phyloP scores from a whole-genome alignment of 2,113 vertebrate genomes.

The Zeus faber region DNA sequence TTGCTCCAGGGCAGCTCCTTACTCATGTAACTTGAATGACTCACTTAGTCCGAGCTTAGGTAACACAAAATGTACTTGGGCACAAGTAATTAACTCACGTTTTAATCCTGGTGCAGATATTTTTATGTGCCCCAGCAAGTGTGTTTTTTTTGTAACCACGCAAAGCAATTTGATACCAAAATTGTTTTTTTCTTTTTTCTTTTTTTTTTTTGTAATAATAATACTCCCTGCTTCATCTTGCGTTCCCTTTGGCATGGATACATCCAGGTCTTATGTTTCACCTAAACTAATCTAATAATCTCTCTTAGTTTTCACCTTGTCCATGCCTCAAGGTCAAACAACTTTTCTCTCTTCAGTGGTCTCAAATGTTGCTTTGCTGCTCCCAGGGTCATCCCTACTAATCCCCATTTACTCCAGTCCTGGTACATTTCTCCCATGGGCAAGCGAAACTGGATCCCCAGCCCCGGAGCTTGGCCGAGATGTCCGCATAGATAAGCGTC shows the following conservation, averaged over 20 bases:
- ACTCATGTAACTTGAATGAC: slow-evolving; percentile 53
- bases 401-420: slow-evolving; percentile 85
- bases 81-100: no score
- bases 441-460: slow-evolving; percentile 87
- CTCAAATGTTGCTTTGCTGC: slow-evolving; percentile 88
- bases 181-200: slow-evolving; percentile 7
- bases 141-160: not conserved
- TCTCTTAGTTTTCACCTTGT: slow-evolving; percentile 80
- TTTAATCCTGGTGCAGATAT: no score
- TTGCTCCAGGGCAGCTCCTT: slow-evolving; percentile 41
- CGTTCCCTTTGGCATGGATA: slow-evolving; percentile 32
- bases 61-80: slow-evolving; percentile 34
- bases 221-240: slow-evolving; percentile 25
- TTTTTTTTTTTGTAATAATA: slow-evolving; percentile 11
- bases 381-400: slow-evolving; percentile 86
- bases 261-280: slow-evolving; percentile 66
- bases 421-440: slow-evolving; percentile 83
- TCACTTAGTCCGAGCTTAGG: slow-evolving; percentile 41
- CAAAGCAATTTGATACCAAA: not conserved
- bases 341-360: slow-evolving; percentile 87
- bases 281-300: slow-evolving; percentile 77
- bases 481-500: slow-evolving; percentile 89
- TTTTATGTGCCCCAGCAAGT: no score
- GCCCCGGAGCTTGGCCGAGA: slow-evolving; percentile 85
- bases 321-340: slow-evolving; percentile 78